phyloP scores from a whole-genome alignment of 2,113 vertebrate species.

The Engystomops pustulosus region DNA sequence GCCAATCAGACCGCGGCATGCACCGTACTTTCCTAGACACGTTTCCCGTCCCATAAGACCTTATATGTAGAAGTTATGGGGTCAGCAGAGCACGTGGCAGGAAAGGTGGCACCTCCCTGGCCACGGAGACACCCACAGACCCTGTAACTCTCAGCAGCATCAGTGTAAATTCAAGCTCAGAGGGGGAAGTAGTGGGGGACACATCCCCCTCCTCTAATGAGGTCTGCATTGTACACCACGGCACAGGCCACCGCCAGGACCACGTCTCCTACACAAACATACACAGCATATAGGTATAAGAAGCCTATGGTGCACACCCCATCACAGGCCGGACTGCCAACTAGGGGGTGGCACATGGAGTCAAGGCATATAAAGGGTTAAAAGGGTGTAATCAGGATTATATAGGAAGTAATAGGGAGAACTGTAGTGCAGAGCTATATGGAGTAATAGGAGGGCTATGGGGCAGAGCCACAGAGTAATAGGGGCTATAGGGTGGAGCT shows the following conservation, averaged over 20 bases:
- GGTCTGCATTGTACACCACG: constrained; percentile 31
- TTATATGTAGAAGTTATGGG: constrained; percentile 2
- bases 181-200: background rate
- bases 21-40: constrained; percentile 12
- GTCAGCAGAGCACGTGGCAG: background rate
- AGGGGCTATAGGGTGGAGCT: too few species aligned
- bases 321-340: too few species aligned
- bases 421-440: background rate
- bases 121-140: background rate
- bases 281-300: background rate
- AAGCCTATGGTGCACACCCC: too few species aligned
- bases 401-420: too few species aligned
- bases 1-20: constrained; percentile 12
- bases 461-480: background rate
- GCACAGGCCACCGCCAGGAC: background rate
- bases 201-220: constrained; percentile 29
- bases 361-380: background rate
- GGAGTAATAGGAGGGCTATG: background rate
- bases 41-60: constrained; percentile 8
- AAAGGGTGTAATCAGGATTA: background rate
- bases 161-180: constrained; percentile 30
- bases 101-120: background rate
- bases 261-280: background rate
- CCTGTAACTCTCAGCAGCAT: constrained; percentile 1
- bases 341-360: background rate